Evolutionary conservation across 2,797 vertebrate genomes (phyloP).

Genomic region (Morus bassanus): DNA sequence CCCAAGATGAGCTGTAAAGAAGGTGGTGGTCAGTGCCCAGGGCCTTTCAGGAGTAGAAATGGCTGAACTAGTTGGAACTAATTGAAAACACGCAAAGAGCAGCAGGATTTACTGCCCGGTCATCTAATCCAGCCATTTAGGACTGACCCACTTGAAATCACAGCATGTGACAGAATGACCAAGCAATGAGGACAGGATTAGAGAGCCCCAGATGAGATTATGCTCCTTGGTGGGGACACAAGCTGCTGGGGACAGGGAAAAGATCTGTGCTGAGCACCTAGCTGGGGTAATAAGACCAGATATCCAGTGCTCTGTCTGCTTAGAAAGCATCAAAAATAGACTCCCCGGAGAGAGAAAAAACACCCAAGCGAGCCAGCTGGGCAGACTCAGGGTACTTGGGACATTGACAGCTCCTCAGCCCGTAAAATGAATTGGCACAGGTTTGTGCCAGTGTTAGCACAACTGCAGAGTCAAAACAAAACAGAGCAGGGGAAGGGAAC

Average conservation of each 20-base stretch:
- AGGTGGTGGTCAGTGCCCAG: neutral
- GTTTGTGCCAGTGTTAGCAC: conserved; percentile 8
- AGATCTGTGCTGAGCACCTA: neutral
- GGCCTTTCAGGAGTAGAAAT: neutral
- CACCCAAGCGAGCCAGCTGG: neutral
- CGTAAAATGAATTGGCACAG: conserved; percentile 22
- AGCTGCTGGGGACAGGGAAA: neutral
- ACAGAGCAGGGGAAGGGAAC: neutral
- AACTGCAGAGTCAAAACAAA: conserved; percentile 23
- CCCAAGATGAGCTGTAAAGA: neutral
- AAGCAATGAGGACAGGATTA: conserved; percentile 8
- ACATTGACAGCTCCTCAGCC: conserved; percentile 27
- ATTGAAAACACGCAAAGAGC: neutral
- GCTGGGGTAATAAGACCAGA: neutral
- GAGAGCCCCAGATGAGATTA: conserved; percentile 7
- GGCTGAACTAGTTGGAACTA: neutral
- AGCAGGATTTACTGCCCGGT: neutral
- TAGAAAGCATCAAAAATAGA: conserved; percentile 32
- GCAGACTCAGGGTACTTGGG: neutral
- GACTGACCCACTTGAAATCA: conserved; percentile 10
- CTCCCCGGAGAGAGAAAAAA: neutral
- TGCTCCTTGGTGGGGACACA: neutral
- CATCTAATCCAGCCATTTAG: neutral
- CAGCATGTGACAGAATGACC: neutral
- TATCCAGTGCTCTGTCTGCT: neutral